Evolutionary conservation across 1,140 invertebrate genomes (phyloP), one percentile per base, ranked within the genome.

Genomic region (Procambarus virginalis): DNA sequence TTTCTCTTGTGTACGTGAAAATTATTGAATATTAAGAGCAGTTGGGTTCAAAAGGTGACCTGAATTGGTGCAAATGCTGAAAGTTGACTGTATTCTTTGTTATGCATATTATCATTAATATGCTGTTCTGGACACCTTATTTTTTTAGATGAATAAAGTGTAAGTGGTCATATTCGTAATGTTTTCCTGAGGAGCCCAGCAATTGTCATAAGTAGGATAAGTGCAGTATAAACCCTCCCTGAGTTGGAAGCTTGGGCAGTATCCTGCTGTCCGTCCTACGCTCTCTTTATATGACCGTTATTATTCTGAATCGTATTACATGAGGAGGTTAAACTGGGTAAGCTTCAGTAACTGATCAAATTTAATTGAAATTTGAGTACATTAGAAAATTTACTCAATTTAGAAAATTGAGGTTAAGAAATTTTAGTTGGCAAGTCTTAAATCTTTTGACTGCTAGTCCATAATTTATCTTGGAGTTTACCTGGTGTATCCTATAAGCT

Each of bases 231-330:
- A 90, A 85, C 89, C 89, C 89, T 90, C 89, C 89, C 79, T 85
- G 89, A 90, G 84, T 85, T 90, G 83, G 89, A 85, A 86, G 83
- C 89, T 84, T 86, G 89, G 89, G 89, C 89, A 90, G 89, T 85
- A 76, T 85, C 77, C 81, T 49, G 49, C 89, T 90, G 89, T 90
- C 89, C 89, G 84, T 90, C 89, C 89, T 90, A 85, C 83, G 89
- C 89, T 90, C 89, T 90, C 89, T 90, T 85, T 90, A 90, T 85
- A 86, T 90, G 60, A 90, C 84, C 48, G 75, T 90, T 90, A 83
- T 78, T 89, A 90, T 90, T 90, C 89, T 81, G 89, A 89, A 83
- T 86, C 86, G 55, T 84, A 78, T 84, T 78, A 89, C 82, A 49
- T 78, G 75, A 88, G 86, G 58, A 84, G 81, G 88, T n/a, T 78